These are phyloP conservation scores for Sphinx pinastri DNA, from an alignment of 2,888 invertebrate species.

Conservation along the genomic window DNA sequence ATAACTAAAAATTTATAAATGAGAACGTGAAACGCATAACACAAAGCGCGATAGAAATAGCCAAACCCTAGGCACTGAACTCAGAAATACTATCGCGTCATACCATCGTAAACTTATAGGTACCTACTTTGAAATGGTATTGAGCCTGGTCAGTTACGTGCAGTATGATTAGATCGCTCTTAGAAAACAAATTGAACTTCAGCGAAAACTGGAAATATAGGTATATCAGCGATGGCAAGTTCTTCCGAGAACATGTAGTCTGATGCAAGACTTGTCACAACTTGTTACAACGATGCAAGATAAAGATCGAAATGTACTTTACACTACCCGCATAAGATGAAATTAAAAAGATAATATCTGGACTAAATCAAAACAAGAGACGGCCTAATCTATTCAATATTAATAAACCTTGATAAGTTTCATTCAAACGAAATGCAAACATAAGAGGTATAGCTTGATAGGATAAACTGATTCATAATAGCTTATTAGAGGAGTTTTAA, in stretches of 20 bases:
- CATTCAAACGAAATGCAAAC: background rate
- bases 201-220: background rate
- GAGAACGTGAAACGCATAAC: background rate
- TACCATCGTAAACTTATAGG: background rate
- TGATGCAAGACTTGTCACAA: background rate
- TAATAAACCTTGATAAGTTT: background rate
- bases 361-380: background rate
- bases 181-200: constrained; percentile 7
- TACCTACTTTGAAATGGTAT: constrained; percentile 28
- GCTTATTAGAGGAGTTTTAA: background rate
- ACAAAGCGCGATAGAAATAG: constrained; percentile 13
- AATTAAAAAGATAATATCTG: background rate
- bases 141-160: constrained; percentile 26
- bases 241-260: background rate
- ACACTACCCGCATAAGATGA: background rate
- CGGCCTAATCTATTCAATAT: background rate
- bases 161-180: background rate
- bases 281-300: background rate
- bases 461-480: background rate
- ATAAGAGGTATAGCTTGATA: background rate
- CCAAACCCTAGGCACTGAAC: constrained; percentile 5
- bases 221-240: background rate
- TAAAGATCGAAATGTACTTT: background rate
- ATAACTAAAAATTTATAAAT: background rate
- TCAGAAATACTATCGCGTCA: constrained; percentile 18